Conservation (phyloP, 1,140 invertebrate species). For the Drosophila repleta region DNA sequence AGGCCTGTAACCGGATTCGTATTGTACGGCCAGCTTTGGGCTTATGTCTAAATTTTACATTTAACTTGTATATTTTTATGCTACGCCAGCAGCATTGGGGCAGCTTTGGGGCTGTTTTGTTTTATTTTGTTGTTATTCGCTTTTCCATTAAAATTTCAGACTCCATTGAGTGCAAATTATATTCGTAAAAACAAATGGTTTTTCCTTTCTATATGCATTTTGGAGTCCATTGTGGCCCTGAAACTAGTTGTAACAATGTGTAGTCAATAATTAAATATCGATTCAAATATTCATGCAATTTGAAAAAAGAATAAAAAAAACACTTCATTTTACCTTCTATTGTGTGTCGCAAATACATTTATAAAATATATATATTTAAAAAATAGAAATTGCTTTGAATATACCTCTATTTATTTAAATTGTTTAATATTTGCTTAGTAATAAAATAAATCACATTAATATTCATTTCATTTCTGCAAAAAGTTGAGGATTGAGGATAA, state of each 20-base stretch:
- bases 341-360: too few species aligned
- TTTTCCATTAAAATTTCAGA: constrained; percentile 13
- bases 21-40: constrained; percentile 15
- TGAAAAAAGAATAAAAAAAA: too few species aligned
- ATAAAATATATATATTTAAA: too few species aligned
- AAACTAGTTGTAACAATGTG: neutral
- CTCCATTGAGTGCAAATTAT: constrained; percentile 12
- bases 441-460: too few species aligned
- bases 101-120: constrained; percentile 11
- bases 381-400: too few species aligned
- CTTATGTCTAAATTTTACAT: constrained; percentile 31
- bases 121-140: constrained; percentile 8
- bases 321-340: neutral
- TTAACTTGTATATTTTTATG: constrained; percentile 19
- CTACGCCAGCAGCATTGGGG: constrained; percentile 5
- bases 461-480: too few species aligned
- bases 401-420: too few species aligned
- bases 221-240: too few species aligned
- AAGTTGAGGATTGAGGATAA: neutral
- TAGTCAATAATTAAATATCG: neutral
- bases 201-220: neutral
- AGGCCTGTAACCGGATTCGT: neutral
- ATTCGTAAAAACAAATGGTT: constrained; percentile 11
- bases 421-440: too few species aligned
- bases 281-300: neutral